Evolutionary conservation across 2,797 vertebrate genomes (phyloP).

Genomic region (Neomorphus geoffroyi): DNA sequence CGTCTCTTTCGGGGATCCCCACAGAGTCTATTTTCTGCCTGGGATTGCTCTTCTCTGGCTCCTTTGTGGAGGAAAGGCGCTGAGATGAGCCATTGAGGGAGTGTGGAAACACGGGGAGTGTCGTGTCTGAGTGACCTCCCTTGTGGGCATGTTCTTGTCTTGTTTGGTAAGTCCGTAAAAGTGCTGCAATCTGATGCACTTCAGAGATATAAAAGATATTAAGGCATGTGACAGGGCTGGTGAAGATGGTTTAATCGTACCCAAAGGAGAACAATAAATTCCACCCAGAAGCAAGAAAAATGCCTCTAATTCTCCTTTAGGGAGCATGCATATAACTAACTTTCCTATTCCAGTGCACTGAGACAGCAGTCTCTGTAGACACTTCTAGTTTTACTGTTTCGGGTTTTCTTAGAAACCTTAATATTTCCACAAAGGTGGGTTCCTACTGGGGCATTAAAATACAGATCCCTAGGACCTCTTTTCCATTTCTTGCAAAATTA

Average conservation of each 20-base stretch:
- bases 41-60: accelerated
- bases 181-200: background rate
- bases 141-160: background rate
- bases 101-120: too few species aligned
- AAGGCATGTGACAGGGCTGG: background rate
- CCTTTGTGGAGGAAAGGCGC: background rate
- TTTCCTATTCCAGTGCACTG: conserved; percentile 20
- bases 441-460: conserved; percentile 34
- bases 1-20: accelerated
- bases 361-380: conserved; percentile 25
- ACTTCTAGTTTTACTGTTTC: background rate
- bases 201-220: background rate
- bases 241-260: background rate
- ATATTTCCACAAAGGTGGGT: background rate
- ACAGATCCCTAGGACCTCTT: conserved; percentile 26
- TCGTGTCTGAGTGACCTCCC: accelerated
- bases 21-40: background rate
- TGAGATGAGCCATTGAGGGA: background rate
- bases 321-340: conserved; percentile 48
- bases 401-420: conserved; percentile 20
- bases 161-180: background rate
- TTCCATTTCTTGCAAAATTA: conserved; percentile 56
- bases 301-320: conserved; percentile 39
- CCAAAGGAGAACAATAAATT: conserved; percentile 38
- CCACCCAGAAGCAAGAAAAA: conserved; percentile 36